phyloP scores from a whole-genome alignment of 2,797 vertebrate species.

The Morus bassanus region DNA sequence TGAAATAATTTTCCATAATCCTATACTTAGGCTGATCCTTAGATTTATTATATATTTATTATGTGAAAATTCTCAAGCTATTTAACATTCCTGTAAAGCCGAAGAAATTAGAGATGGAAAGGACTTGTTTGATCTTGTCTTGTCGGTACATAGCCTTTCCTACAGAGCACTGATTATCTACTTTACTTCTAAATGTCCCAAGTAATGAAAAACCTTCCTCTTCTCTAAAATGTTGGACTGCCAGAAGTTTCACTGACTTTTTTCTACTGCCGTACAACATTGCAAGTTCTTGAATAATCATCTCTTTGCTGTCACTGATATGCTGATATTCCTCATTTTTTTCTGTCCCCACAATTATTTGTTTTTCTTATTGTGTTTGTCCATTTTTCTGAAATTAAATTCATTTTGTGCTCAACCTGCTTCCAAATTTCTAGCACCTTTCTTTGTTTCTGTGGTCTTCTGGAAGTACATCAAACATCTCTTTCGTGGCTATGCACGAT shows the following conservation, averaged over 20 bases:
- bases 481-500: background rate
- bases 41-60: conserved; percentile 69
- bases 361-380: conserved; percentile 1
- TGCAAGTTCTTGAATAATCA: background rate
- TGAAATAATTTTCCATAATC: conserved; percentile 70
- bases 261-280: background rate
- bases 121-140: conserved; percentile 54
- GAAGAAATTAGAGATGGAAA: conserved; percentile 38
- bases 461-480: conserved; percentile 13
- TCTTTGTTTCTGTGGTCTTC: conserved; percentile 12
- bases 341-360: background rate
- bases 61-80: conserved; percentile 59
- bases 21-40: conserved; percentile 64
- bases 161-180: background rate
- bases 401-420: background rate
- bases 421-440: conserved; percentile 29
- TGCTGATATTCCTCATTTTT: background rate
- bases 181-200: conserved; percentile 3
- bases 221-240: background rate
- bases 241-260: background rate
- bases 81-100: conserved; percentile 70
- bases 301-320: background rate
- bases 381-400: background rate
- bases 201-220: background rate
- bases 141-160: background rate